These are phyloP conservation scores for Ariolimax columbianus DNA, from an alignment of 2,888 invertebrate species.

Conservation along the genomic window DNA sequence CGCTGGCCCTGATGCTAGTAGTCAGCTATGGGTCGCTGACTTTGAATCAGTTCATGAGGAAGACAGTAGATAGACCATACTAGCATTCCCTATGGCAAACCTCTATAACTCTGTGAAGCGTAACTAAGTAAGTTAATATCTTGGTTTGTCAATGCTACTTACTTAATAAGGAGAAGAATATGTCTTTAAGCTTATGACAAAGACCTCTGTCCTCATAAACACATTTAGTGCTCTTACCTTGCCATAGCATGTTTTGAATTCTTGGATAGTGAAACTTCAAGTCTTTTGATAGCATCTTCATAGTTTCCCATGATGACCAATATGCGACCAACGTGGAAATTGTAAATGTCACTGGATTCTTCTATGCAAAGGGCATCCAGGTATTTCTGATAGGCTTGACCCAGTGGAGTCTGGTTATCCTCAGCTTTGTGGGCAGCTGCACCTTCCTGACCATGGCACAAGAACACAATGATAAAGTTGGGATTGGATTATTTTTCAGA, in stretches of 20 bases:
- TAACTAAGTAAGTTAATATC: too few relatives aligned
- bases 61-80: too few relatives aligned
- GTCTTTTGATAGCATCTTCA: conserved; percentile 72
- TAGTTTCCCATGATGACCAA: conserved; percentile 75
- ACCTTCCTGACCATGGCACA: conserved; percentile 69
- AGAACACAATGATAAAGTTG: background rate
- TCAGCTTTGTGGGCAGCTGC: conserved; percentile 75
- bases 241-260: conserved; percentile 72
- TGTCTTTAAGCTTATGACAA: too few relatives aligned
- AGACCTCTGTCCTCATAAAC: background rate
- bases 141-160: too few relatives aligned
- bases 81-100: too few relatives aligned
- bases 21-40: too few relatives aligned
- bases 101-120: too few relatives aligned
- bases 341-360: conserved; percentile 73
- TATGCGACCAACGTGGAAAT: conserved; percentile 77
- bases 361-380: conserved; percentile 75
- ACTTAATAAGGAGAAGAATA: too few relatives aligned
- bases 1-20: too few relatives aligned
- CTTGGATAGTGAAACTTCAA: conserved; percentile 75
- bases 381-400: conserved; percentile 77
- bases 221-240: conserved; percentile 62
- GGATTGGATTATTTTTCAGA: background rate
- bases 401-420: conserved; percentile 73
- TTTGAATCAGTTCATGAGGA: too few relatives aligned